Conservation (phyloP, 2,888 invertebrate species). For the Charanyca ferruginea region DNA sequence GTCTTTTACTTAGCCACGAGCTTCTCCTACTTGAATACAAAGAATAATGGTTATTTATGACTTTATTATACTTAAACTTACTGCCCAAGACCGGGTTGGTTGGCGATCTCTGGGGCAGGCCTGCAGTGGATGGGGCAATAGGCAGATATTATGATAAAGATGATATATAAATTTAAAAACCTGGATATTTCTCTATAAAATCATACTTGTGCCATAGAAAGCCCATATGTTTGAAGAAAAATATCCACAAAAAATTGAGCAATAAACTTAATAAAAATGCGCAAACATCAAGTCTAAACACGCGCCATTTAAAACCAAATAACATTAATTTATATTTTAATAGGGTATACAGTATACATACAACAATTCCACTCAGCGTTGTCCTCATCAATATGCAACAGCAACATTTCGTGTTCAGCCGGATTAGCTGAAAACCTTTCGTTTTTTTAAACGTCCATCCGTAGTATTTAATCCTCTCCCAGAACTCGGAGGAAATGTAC, state of each 20-base stretch:
- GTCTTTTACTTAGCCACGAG: no score
- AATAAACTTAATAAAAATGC: not conserved
- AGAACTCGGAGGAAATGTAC: constrained; percentile 19
- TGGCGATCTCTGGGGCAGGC: no score
- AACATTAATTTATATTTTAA: constrained; percentile 11
- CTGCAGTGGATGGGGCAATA: no score
- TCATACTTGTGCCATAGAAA: no score
- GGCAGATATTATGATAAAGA: no score
- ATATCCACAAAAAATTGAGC: not conserved
- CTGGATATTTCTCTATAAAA: no score
- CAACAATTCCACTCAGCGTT: not conserved
- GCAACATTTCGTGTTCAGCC: constrained; percentile 35
- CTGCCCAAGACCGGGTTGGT: no score
- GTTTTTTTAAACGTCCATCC: constrained; percentile 33
- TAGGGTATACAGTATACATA: constrained; percentile 7
- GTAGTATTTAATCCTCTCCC: constrained; percentile 12
- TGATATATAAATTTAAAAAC: no score
- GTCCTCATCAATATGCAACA: constrained; percentile 47
- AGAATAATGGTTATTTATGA: no score
- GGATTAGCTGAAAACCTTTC: constrained; percentile 42
- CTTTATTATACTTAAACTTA: no score
- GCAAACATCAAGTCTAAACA: not conserved
- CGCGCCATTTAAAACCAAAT: not conserved
- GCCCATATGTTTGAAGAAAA: not conserved
- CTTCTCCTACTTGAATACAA: no score